Percentiles rank a stretch among this genome's conserved stretches.
These are phyloP conservation scores for Mellilla xanthometata DNA, from an alignment of 2,888 invertebrate genomes.

Conservation along the genomic window DNA sequence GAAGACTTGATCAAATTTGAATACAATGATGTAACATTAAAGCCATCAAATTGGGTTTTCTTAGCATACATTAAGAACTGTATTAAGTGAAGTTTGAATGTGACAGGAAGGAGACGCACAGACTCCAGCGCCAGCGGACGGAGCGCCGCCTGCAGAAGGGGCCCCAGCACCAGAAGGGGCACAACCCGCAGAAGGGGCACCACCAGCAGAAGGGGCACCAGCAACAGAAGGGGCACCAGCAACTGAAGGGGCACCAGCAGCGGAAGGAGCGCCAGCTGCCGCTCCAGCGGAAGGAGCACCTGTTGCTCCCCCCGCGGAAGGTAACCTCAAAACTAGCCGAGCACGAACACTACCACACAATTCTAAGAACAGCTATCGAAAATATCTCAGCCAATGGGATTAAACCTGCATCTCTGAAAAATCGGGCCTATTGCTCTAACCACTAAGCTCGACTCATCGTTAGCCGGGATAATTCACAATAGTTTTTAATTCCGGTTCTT, in stretches of 20 bases:
- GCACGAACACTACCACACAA: too few species aligned
- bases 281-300: conserved; percentile 36
- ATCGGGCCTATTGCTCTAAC: too few species aligned
- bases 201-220: not conserved
- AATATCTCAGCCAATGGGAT: too few species aligned
- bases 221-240: conserved; percentile 43
- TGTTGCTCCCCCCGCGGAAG: not conserved
- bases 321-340: conserved; percentile 7
- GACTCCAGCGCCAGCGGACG: conserved; percentile 4
- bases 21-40: too few species aligned
- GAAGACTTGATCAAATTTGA: too few species aligned
- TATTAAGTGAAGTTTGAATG: not conserved
- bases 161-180: conserved; percentile 3
- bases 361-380: too few species aligned
- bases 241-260: conserved; percentile 36
- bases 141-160: conserved; percentile 6
- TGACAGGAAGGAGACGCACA: conserved; percentile 14
- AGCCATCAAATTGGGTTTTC: too few species aligned
- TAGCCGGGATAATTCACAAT: too few species aligned
- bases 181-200: conserved; percentile 4
- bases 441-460: too few species aligned
- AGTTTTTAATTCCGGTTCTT: too few species aligned
- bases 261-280: conserved; percentile 15
- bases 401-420: too few species aligned
- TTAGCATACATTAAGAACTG: too few species aligned